Percentiles rank a stretch among this genome's conserved stretches.
These are phyloP conservation scores for Megaustenia siamemsis DNA, from an alignment of 2,888 invertebrate genomes.

Conservation along the genomic window DNA sequence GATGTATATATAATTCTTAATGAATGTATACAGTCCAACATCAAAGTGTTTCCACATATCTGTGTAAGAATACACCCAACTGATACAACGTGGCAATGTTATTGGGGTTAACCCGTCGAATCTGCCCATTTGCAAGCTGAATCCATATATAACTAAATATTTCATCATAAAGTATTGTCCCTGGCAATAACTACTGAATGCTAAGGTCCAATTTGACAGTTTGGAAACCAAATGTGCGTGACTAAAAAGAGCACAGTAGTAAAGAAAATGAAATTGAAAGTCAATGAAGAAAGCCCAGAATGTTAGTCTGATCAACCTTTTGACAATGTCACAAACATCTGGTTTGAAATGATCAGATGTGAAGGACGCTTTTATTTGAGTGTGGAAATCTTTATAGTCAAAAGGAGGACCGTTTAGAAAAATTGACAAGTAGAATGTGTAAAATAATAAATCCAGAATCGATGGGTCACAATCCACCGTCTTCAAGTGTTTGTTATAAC, in stretches of 20 bases:
- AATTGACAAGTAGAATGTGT: constrained; percentile 91
- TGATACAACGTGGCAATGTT: constrained; percentile 91
- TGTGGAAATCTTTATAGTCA: constrained; percentile 86
- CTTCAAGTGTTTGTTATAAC: neutral
- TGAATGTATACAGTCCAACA: constrained; percentile 93
- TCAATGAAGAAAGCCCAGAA: constrained; percentile 88
- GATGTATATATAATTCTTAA: constrained; percentile 91
- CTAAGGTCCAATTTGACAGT: constrained; percentile 87
- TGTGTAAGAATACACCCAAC: constrained; percentile 93
- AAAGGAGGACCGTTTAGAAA: constrained; percentile 92
- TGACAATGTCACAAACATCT: constrained; percentile 33
- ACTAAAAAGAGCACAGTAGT: constrained; percentile 88
- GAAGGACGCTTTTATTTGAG: constrained; percentile 37
- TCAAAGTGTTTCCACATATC: constrained; percentile 98
- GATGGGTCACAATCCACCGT: constrained; percentile 49
- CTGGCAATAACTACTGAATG: constrained; percentile 92
- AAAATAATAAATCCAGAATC: constrained; percentile 84
- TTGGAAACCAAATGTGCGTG: constrained; percentile 82
- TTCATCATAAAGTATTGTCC: constrained; percentile 95
- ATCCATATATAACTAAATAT: constrained; percentile 93
- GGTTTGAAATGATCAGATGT: neutral
- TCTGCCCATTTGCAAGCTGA: constrained; percentile 86
- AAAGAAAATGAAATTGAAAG: constrained; percentile 88
- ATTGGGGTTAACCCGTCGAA: constrained; percentile 85
- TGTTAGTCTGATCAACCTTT: constrained; percentile 79